These are phyloP conservation scores for Tinamus major DNA, from an alignment of 2,797 vertebrate species.

Conservation along the genomic window DNA sequence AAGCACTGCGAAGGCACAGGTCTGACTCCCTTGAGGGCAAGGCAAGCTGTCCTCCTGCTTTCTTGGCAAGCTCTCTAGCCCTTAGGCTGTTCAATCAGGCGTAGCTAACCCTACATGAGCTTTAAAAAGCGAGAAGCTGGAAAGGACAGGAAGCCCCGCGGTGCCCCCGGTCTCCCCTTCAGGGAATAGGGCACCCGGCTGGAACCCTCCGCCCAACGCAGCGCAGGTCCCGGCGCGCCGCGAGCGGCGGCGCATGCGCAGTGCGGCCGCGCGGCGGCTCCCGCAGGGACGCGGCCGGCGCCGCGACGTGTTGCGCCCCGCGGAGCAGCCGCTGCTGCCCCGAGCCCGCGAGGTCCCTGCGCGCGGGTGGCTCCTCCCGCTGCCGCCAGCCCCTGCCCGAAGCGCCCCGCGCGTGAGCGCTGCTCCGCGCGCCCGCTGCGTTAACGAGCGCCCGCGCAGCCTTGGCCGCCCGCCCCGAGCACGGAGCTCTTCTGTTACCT, in stretches of 20 bases:
- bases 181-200: fast-evolving
- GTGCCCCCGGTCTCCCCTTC: background rate
- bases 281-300: background rate
- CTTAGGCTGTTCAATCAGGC: background rate
- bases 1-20: background rate
- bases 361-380: background rate
- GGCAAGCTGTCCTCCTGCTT: background rate
- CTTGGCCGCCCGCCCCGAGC: background rate
- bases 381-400: background rate
- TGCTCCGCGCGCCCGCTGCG: background rate
- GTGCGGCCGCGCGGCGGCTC: background rate
- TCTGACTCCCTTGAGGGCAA: background rate
- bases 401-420: background rate
- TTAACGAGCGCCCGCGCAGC: background rate
- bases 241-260: background rate
- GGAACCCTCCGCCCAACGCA: background rate
- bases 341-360: too few relatives aligned
- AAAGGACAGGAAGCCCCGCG: background rate
- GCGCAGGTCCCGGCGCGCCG: background rate
- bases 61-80: background rate
- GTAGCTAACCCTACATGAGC: fast-evolving
- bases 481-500: background rate
- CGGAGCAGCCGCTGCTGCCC: background rate
- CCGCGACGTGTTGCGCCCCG: background rate
- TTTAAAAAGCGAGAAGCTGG: background rate